These are phyloP conservation scores for Limnephilus rhombicus DNA, from an alignment of 2,888 invertebrate species.

Conservation along the genomic window DNA sequence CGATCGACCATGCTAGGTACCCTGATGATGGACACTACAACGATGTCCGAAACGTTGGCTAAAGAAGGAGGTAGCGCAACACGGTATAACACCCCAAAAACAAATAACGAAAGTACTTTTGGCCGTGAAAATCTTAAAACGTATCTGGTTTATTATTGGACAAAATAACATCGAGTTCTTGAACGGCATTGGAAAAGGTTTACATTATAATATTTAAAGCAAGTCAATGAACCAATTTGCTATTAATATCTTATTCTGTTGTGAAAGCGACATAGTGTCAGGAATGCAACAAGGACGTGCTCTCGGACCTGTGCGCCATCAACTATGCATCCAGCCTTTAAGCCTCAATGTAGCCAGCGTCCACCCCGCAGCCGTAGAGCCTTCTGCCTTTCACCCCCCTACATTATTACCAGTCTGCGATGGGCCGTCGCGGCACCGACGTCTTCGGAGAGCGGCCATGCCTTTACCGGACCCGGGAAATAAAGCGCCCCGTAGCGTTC, in stretches of 20 bases:
- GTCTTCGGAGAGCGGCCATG: constrained; percentile 32
- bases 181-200: too few relatives aligned
- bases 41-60: too few relatives aligned
- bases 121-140: too few relatives aligned
- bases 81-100: too few relatives aligned
- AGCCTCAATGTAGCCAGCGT: constrained; percentile 4
- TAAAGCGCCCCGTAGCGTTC: neutral
- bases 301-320: neutral
- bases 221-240: too few relatives aligned
- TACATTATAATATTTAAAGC: too few relatives aligned
- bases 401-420: constrained; percentile 58
- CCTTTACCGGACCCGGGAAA: constrained; percentile 25
- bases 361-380: constrained; percentile 30
- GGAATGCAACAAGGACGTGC: constrained; percentile 3
- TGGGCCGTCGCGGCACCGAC: constrained; percentile 56
- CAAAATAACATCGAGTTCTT: too few relatives aligned
- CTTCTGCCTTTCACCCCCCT: constrained; percentile 32
- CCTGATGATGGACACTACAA: too few relatives aligned
- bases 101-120: too few relatives aligned
- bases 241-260: neutral
- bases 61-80: too few relatives aligned
- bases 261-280: neutral
- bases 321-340: constrained; percentile 4
- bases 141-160: too few relatives aligned
- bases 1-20: too few relatives aligned